Base-by-base conservation (phyloP, 2,113 vertebrate species). In the Pseudorasbora parva region DNA sequence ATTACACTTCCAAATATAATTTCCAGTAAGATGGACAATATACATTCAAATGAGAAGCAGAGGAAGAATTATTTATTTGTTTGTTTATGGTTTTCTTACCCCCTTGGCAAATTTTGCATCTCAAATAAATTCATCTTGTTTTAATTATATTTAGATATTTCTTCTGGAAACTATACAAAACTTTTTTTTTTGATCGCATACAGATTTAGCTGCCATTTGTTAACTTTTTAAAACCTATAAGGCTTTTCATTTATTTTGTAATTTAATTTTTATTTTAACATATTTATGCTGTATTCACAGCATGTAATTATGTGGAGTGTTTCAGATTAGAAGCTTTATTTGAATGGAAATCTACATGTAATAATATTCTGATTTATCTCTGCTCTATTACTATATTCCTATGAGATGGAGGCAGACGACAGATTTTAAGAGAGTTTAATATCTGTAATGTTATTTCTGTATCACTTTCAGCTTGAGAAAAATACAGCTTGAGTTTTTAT, bases 371-470 rank as follows among this genome's bases (percentile, higher is more conserved):
- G 19, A 51, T 41, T n/a, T 37, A 7, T 57, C 54, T 21, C 17
- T 76, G 30, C 64, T 68, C 0, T 68, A 68, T 37, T 68, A 21
- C 64, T 37, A 17, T 37, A 76, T 37, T 43, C 10, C 69, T 25
- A 23, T 25, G 9, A 76, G 73, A 14, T 5, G 10, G 10, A 76
- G 9, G 27, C 2, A 3, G 5, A 57, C 0, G 2, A 8, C 47
- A 33, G 17, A 75, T 75, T 54, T 10, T 27, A 75, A 33, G 72
- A 68, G 64, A 71, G 37, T 43, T 71, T 43, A 12, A 43, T 71
- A 71, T 56, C 21, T 57, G 3, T 77, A 57, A 57, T 77, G 30
- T 59, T 7, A 77, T 59, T 77, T 59, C 54, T 23, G 21, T 43
- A 14, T 56, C 73, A 21, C 27, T 30, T 33, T 59, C 33, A 59